Conservation (phyloP, 2,888 invertebrate species). For the Eugnorisma glareosa region DNA sequence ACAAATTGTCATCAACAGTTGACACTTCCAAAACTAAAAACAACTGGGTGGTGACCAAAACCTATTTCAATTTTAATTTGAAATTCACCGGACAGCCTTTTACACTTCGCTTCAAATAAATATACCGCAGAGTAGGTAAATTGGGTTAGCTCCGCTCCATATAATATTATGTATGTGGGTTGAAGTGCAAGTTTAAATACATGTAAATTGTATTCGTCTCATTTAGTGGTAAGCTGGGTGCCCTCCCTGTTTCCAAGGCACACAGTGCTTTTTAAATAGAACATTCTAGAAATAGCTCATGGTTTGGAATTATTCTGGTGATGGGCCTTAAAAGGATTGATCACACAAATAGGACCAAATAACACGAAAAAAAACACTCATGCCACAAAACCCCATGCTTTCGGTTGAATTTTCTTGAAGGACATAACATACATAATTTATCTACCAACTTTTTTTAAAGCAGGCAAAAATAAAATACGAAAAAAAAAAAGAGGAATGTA, state of each 20-base stretch:
- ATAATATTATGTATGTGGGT: conserved; percentile 3
- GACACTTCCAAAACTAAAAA: conserved; percentile 17
- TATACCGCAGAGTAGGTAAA: conserved; percentile 16
- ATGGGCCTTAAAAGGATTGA: background rate
- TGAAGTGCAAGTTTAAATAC: conserved; percentile 39
- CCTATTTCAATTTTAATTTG: conserved; percentile 12
- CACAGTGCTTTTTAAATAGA: background rate
- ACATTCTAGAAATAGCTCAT: background rate
- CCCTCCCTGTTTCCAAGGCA: background rate
- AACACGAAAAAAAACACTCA: background rate
- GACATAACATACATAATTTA: background rate
- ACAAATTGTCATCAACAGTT: conserved; percentile 9
- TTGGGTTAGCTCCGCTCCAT: conserved; percentile 12
- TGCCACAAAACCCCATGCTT: background rate
- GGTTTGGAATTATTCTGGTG: background rate
- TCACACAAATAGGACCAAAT: background rate
- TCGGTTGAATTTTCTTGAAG: background rate
- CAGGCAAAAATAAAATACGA: background rate
- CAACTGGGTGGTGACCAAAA: background rate
- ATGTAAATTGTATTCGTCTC: conserved; percentile 42
- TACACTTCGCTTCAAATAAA: conserved; percentile 23
- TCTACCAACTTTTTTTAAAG: background rate
- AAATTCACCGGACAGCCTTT: conserved; percentile 34
- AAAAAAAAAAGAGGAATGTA: background rate
- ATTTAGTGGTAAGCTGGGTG: background rate